Percentiles rank a stretch among this genome's conserved stretches.
phyloP scores from a whole-genome alignment of 2,113 vertebrate genomes.

The Limanda limanda region DNA sequence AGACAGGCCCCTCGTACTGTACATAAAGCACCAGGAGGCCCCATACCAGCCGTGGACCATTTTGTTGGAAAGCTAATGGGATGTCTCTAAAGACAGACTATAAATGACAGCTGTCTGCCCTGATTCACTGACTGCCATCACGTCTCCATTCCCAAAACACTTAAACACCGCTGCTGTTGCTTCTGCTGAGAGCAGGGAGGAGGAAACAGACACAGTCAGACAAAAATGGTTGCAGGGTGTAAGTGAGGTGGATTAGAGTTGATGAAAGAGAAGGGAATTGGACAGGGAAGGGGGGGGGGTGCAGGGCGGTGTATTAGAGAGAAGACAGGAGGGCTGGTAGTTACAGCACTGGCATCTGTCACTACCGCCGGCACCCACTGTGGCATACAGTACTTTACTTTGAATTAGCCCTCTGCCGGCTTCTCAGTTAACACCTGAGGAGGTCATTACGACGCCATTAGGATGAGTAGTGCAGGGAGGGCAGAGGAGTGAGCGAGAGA shows the following conservation, averaged over 20 bases:
- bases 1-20: constrained; percentile 44
- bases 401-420: constrained; percentile 69
- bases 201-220: constrained; percentile 48
- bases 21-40: constrained; percentile 49
- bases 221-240: constrained; percentile 57
- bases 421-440: constrained; percentile 77
- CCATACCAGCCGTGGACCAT: constrained; percentile 54
- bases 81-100: constrained; percentile 64
- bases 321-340: constrained; percentile 48
- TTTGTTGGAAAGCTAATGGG: constrained; percentile 68
- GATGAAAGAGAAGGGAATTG: constrained; percentile 68
- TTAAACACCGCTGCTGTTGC: constrained; percentile 47
- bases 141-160: constrained; percentile 63
- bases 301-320: constrained; percentile 25
- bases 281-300: constrained; percentile 13
- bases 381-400: constrained; percentile 66
- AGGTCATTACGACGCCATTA: constrained; percentile 78
- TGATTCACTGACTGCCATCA: constrained; percentile 68
- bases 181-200: constrained; percentile 39
- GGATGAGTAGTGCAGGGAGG: constrained; percentile 42
- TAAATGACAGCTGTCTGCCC: constrained; percentile 78
- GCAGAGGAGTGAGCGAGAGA: constrained; percentile 38
- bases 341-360: constrained; percentile 64
- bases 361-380: constrained; percentile 58
- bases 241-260: constrained; percentile 61